Base-by-base conservation (phyloP, 2,113 vertebrate species). In the Syngnathus scovelli region DNA sequence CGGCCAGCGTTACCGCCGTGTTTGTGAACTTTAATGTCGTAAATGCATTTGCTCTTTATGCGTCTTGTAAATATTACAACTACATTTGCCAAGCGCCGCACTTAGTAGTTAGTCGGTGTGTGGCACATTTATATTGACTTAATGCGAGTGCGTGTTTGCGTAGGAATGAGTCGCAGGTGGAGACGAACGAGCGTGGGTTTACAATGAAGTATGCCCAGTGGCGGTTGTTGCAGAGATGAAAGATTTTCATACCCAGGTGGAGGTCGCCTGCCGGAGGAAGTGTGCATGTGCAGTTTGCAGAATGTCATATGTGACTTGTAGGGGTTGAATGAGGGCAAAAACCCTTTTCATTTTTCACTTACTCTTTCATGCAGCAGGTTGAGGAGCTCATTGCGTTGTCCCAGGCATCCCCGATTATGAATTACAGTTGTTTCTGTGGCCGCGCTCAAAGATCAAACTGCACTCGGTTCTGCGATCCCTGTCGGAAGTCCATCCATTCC, bases 171-270 rank as follows among this genome's bases (percentile, higher is more conserved):
- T 64, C 77, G 79, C 81, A 84, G 81, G 77, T 83, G 78, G 75
- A 79, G 61, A 67, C 51, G 56, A 46, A 46, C 19, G 55, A 16
- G 69, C 1, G 16, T 37, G 70, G 63, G 60, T 75, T 58, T 83
- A 64, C 49, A 27, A 27, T 27, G 10, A 75, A 73, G 64, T 73
- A 66, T 71, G 74, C 66, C 79, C 79, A 60, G 48, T 69, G 73
- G 77, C 79, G 66, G 58, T 80, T 71, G 70, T 21, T 9, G 19
- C 43, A 4, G 13, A 82, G 70, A 78, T 78, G 63, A 78, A 78
- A 79, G 77, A 81, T 64, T 78, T 61, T 61, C 69, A 68, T 64
- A 70, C 71, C 72, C 80, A 79, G 80, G 71, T 85, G 73, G 66
- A 69, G 72, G 66, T 39, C 36, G 48, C 52, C 68, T 66, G 67